Evolutionary conservation across 1,140 invertebrate species (phyloP), one percentile per base, ranked within the genome.

Genomic region (Camponotus vicinus): DNA sequence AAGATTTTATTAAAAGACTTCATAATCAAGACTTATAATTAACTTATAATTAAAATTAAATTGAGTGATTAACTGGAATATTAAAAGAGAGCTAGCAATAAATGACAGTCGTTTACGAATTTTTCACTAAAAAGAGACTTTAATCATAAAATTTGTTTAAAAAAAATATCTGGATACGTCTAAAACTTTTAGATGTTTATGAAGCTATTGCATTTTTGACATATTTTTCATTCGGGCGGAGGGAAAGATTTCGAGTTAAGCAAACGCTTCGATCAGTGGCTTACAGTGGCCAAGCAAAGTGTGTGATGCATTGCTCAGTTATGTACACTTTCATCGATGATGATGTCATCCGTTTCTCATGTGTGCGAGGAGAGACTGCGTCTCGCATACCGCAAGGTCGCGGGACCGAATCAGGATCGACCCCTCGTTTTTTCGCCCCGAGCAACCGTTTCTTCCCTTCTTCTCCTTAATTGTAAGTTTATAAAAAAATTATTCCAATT

Each of bases 301-400:
- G 69, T 61, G 91, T 93, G 93, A 94, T 94, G 90, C 93, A 94
- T 93, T 92, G 90, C 84, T 93, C 85, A 92, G 92, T 91, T 93
- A 94, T 94, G 92, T 90, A 90, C 88, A 93, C 92, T 94, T 93
- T 94, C 93, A 92, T 94, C 90, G 79, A 42, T 21, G 92, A 89
- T 94, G 93, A 94, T 93, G 93, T 94, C 93, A 94, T 93, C 15
- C 89, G 88, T 82, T 83, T 61, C 88, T 89, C 75, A 71, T 89
- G 64, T 89, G 83, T 88, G 32, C 40, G 66, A 42, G 15, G 52
- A 71, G 69, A 83, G 79, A 82, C 91, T 85, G 83, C 85, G 90
- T 91, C 84, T 91, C 86, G 83, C 89, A 89, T 87, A 90, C 83
- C 87, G 88, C 89, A 90, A 90, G 88, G 89, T 89, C 89, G 89